A percentile compares a stretch with the other conserved stretches of the same genome.
Evolutionary conservation across 2,113 vertebrate species (phyloP).

Genomic region (Petaurus breviceps): DNA sequence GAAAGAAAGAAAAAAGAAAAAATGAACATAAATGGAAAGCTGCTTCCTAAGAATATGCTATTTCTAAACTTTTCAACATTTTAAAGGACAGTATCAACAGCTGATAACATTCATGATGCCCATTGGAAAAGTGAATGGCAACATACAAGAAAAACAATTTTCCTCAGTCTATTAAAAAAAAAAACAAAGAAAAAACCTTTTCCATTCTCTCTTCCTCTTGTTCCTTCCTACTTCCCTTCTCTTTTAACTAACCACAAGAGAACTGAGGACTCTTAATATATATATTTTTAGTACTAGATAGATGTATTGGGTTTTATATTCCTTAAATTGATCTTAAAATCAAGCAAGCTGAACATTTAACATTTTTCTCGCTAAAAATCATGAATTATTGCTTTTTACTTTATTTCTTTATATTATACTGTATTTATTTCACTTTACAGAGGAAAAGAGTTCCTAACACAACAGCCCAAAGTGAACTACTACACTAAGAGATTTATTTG

Average conservation of each 20-base stretch:
- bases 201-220: too few relatives aligned
- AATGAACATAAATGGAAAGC: background rate
- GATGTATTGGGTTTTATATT: background rate
- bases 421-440: background rate
- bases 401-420: background rate
- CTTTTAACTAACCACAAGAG: background rate
- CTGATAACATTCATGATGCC: background rate
- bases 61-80: background rate
- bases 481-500: background rate
- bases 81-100: background rate
- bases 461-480: background rate
- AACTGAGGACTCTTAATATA: background rate
- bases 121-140: background rate
- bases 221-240: too few relatives aligned
- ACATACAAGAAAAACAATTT: background rate
- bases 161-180: background rate
- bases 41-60: background rate
- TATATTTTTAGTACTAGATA: too few relatives aligned
- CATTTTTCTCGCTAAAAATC: background rate
- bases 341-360: background rate
- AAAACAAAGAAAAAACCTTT: too few relatives aligned
- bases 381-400: background rate
- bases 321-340: background rate
- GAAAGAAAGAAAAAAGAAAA: background rate
- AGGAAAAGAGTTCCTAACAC: background rate